Conservation (phyloP, 2,113 vertebrate genomes). For the Ploceus nigricollis region DNA sequence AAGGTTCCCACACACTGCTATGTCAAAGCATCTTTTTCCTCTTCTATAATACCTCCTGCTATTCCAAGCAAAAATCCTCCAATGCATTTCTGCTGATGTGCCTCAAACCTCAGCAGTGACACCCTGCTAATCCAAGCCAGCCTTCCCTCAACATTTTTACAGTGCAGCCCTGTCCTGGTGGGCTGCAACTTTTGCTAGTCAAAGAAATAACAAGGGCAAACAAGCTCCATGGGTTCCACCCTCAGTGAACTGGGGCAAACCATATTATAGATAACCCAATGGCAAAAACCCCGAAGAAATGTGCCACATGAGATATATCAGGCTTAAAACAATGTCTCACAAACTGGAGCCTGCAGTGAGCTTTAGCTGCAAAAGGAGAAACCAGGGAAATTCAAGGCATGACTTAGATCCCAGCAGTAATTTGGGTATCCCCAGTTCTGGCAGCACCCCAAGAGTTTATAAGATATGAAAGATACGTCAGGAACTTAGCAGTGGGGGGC, state of each 20-base stretch:
- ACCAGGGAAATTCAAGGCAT: neutral
- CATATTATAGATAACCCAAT: too few species aligned
- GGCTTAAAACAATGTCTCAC: neutral
- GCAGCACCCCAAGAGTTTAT: neutral
- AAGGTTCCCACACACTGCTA: constrained; percentile 17
- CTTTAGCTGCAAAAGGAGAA: neutral
- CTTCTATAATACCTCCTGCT: constrained; percentile 27
- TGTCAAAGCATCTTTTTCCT: constrained; percentile 38
- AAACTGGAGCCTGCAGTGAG: neutral
- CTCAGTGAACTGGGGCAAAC: neutral
- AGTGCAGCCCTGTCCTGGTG: neutral
- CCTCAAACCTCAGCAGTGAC: constrained; percentile 14
- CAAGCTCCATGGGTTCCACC: neutral
- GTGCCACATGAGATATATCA: neutral
- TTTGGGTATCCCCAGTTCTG: neutral
- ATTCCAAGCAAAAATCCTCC: constrained; percentile 26
- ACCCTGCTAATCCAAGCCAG: constrained; percentile 16
- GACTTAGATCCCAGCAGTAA: neutral
- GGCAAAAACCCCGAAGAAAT: neutral
- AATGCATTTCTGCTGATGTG: constrained; percentile 52
- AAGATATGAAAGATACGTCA: neutral
- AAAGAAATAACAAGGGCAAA: neutral
- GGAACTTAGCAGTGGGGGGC: neutral
- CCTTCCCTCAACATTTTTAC: constrained; percentile 18
- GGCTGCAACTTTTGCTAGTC: neutral